Base-by-base conservation (phyloP, 2,797 vertebrate species). In the Chloroceryle amazona region DNA sequence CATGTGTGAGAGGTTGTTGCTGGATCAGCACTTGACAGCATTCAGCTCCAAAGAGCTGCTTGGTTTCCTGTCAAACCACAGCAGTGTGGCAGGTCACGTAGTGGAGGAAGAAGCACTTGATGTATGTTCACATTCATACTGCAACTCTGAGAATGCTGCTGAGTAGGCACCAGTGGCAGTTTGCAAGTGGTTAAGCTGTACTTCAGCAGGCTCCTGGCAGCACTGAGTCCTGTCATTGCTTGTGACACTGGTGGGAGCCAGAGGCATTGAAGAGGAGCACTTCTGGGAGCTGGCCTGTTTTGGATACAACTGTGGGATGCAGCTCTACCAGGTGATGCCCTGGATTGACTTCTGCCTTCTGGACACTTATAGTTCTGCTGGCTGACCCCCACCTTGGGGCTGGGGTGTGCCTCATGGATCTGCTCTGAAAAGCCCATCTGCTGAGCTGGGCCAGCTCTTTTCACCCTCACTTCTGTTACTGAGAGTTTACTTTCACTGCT, bases 21-120 rank as follows among this genome's bases (percentile, higher is more conserved):
- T 74, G 62, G 44, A 31, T 44, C 49, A 31, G 62, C 6, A 3
- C 33, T 67, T 52, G 28, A 8, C 31, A 73, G 29, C 18, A 6
- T 46, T 72, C 2, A 2, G 41, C 35, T 66, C 22, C 25, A 21
- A 35, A 44, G 63, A 84, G n/a, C 74, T 61, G 37, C 46, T 71
- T 74, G 13, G 9, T 4, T 70, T 41, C 41, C 57, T 13, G 2
- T n/a, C 41, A 31, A 46, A 31, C 37, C 1, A 1, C 2, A 5
- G 66, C n/a, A 10, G 44, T 1, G 51, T 4, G 1, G 37, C 47
- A 42, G 42, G 26, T 70, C 9, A 0, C 0, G 3, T 2, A 5
- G 41, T 10, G 46, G 52, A 51, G 31, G 68, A 51, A 60, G 47
- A 12, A 71, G 47, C 2, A 1, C 51, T 41, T 17, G 54, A 11